These are phyloP conservation scores for Ochlodes sylvanus DNA, from an alignment of 2,888 invertebrate genomes.

Conservation along the genomic window DNA sequence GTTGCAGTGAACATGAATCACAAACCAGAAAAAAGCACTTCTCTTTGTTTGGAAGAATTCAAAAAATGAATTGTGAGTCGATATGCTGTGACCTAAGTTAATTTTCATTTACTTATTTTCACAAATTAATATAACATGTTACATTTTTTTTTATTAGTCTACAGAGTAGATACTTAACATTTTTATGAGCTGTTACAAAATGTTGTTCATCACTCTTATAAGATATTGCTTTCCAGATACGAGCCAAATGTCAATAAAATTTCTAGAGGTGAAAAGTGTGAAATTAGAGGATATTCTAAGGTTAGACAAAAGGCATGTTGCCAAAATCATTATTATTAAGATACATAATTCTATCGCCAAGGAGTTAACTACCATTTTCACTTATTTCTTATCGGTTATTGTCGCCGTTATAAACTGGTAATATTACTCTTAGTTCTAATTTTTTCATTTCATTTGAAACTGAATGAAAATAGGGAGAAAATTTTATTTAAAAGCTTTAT, in stretches of 20 bases:
- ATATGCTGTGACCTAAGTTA: too few relatives aligned
- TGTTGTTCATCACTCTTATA: background rate
- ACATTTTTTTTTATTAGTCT: too few relatives aligned
- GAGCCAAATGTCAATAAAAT: conserved; percentile 74
- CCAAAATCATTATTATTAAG: conserved; percentile 1
- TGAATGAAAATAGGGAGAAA: too few relatives aligned
- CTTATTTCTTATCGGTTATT: background rate
- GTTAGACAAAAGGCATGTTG: conserved; percentile 8
- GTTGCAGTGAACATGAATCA: too few relatives aligned
- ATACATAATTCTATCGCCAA: conserved; percentile 11
- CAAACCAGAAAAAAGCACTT: too few relatives aligned
- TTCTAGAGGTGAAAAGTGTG: conserved; percentile 53
- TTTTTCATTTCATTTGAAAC: too few relatives aligned
- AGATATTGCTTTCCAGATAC: conserved; percentile 41
- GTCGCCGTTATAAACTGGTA: background rate
- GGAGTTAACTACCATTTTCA: background rate
- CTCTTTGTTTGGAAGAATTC: too few relatives aligned
- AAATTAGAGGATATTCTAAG: conserved; percentile 18
- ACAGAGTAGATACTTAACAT: background rate
- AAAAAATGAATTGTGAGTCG: too few relatives aligned
- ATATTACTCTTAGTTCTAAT: background rate
- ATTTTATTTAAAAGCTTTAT: too few relatives aligned
- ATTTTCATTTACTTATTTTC: too few relatives aligned
- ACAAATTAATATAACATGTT: too few relatives aligned
- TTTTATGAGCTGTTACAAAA: background rate